A percentile compares a stretch with the other conserved stretches of the same genome.
phyloP scores from a whole-genome alignment of 2,797 vertebrate species.

The Buphagus erythrorhynchus region DNA sequence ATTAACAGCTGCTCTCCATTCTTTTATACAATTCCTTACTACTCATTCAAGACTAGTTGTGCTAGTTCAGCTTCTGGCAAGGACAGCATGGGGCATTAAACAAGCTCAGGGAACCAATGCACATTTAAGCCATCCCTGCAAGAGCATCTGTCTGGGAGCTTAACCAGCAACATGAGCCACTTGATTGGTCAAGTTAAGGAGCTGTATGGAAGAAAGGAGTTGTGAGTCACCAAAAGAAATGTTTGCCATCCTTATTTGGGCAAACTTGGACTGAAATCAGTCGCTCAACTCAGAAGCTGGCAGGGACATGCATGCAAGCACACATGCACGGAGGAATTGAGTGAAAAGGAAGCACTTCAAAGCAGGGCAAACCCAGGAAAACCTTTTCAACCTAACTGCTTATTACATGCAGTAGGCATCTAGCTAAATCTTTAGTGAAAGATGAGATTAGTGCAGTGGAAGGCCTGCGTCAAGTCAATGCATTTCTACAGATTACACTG shows the following conservation, averaged over 20 bases:
- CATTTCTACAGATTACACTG: background rate
- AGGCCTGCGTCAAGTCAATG: background rate
- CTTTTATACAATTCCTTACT: background rate
- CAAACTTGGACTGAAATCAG: background rate
- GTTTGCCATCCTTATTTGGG: background rate
- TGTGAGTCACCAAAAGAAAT: background rate
- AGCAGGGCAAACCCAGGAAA: background rate
- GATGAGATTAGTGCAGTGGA: background rate
- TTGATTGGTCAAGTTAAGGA: background rate
- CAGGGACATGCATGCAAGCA: accelerated
- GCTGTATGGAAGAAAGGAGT: background rate
- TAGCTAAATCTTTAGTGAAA: background rate
- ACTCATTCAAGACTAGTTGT: background rate
- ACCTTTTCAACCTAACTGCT: background rate
- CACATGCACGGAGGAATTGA: background rate
- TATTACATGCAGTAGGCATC: background rate
- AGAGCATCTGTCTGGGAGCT: background rate
- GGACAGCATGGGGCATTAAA: background rate
- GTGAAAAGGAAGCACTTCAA: background rate
- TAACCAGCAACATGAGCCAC: background rate
- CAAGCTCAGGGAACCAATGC: background rate
- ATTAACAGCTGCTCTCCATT: background rate
- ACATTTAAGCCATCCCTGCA: background rate
- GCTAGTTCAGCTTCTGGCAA: background rate
- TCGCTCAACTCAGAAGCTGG: accelerated